Conservation (phyloP, 2,888 invertebrate species). For the Nomada ferruginata region DNA sequence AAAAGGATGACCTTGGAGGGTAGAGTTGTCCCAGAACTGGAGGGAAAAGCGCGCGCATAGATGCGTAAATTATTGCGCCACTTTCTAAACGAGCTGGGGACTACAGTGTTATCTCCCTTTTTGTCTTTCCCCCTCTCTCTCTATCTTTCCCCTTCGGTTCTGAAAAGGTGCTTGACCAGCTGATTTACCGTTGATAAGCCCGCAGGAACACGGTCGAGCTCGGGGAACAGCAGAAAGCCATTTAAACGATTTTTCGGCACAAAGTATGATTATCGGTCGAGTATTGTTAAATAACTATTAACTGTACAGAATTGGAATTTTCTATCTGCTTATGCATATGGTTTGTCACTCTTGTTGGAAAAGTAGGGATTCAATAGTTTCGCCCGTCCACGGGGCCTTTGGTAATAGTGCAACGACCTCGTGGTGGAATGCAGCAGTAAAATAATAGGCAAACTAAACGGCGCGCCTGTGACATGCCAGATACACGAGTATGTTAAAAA, state of each 20-base stretch:
- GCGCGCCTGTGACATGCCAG: no score
- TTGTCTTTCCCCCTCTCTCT: no score
- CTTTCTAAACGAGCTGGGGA: slow-evolving; percentile 38
- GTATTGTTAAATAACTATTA: neutral
- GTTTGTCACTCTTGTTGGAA: no score
- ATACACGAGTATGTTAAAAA: no score
- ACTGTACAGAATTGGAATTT: no score
- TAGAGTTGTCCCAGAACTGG: slow-evolving; percentile 61
- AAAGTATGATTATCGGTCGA: neutral
- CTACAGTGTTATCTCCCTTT: neutral
- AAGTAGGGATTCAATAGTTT: no score
- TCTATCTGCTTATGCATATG: no score
- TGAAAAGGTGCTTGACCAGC: neutral
- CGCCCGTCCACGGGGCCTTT: no score
- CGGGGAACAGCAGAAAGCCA: neutral
- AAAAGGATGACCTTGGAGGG: slow-evolving; percentile 53
- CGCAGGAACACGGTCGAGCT: neutral
- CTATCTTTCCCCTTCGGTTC: neutral
- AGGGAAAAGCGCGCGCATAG: slow-evolving; percentile 39
- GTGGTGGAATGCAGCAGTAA: no score
- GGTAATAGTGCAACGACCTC: no score
- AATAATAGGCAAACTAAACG: no score
- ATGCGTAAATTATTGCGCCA: slow-evolving; percentile 62
- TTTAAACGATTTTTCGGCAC: neutral
- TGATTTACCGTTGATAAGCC: slow-evolving; percentile 1